Evolutionary conservation across 2,888 invertebrate genomes (phyloP).

Genomic region (Pterostichus madidus): DNA sequence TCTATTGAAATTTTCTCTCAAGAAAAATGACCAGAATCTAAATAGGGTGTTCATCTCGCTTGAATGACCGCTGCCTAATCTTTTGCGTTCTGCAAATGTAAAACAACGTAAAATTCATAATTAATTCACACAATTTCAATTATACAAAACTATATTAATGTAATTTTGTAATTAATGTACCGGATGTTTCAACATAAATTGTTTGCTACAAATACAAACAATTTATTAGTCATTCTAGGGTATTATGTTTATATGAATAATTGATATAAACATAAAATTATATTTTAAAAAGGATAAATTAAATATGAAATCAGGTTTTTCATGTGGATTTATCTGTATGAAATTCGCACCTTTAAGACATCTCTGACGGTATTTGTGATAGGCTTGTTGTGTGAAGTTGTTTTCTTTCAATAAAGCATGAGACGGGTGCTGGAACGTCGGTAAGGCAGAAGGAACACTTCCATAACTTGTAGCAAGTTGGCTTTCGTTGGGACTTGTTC

Average conservation of each 20-base stretch:
- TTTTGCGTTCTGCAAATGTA: slow-evolving; percentile 88
- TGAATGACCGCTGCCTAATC: slow-evolving; percentile 95
- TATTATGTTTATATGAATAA: too few relatives aligned
- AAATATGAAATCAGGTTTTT: too few relatives aligned
- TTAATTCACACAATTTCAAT: slow-evolving; percentile 29
- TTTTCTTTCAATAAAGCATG: slow-evolving; percentile 96
- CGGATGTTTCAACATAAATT: too few relatives aligned
- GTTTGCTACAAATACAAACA: too few relatives aligned
- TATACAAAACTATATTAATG: slow-evolving; percentile 7
- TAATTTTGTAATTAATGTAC: slow-evolving; percentile 39
- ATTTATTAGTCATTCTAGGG: too few relatives aligned
- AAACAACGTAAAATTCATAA: slow-evolving; percentile 51
- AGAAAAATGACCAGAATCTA: slow-evolving; percentile 99
- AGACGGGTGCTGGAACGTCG: slow-evolving; percentile 97
- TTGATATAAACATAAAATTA: too few relatives aligned
- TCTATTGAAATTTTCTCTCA: slow-evolving; percentile 98
- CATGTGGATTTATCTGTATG: background rate
- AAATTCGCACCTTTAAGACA: slow-evolving; percentile 89
- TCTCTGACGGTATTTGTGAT: slow-evolving; percentile 96
- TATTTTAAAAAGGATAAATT: too few relatives aligned
- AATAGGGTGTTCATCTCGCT: slow-evolving; percentile 99
- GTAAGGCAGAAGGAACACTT: slow-evolving; percentile 89
- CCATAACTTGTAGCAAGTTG: slow-evolving; percentile 87
- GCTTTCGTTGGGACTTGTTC: slow-evolving; percentile 85
- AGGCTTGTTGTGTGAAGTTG: slow-evolving; percentile 98